These are phyloP conservation scores for Leptestheria dahalacensis DNA, from an alignment of 1,140 invertebrate genomes.

Conservation along the genomic window DNA sequence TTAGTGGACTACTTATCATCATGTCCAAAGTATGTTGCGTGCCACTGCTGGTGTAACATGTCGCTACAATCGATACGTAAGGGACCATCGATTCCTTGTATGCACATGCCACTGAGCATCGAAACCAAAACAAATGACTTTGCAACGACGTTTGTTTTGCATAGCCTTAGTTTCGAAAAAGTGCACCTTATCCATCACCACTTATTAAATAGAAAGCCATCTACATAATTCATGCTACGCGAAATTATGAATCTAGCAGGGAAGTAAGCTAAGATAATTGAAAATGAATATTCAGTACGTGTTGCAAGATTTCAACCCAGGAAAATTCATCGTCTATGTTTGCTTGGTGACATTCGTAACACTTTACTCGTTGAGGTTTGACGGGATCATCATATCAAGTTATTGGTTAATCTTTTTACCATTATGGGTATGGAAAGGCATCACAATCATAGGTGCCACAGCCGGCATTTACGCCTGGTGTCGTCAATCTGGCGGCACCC, in stretches of 20 bases:
- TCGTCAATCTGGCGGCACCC: slow-evolving; percentile 30
- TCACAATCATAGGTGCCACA: slow-evolving; percentile 39
- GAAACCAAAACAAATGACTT: no score
- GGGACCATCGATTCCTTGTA: no score
- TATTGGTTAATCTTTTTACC: slow-evolving; percentile 89
- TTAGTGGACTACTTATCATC: not conserved
- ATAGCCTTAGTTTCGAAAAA: no score
- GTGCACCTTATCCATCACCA: no score
- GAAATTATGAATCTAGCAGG: not conserved
- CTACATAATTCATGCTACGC: no score
- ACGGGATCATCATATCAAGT: slow-evolving; percentile 74
- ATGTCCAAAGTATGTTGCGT: no score
- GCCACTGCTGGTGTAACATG: no score
- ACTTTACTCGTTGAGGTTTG: slow-evolving; percentile 73
- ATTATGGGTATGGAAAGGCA: slow-evolving; percentile 90
- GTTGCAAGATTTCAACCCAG: slow-evolving; percentile 84
- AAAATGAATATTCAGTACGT: slow-evolving; percentile 64
- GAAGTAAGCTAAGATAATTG: no score
- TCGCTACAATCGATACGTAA: no score
- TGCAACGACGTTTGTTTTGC: no score
- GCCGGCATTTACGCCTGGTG: slow-evolving; percentile 11
- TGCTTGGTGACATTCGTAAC: slow-evolving; percentile 81
- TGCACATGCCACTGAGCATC: no score
- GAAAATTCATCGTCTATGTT: slow-evolving; percentile 88
- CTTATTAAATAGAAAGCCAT: no score